Percentiles rank a stretch among this genome's conserved stretches.
These are phyloP conservation scores for Trichonephila clavata DNA, from an alignment of 1,140 invertebrate species.

Conservation along the genomic window DNA sequence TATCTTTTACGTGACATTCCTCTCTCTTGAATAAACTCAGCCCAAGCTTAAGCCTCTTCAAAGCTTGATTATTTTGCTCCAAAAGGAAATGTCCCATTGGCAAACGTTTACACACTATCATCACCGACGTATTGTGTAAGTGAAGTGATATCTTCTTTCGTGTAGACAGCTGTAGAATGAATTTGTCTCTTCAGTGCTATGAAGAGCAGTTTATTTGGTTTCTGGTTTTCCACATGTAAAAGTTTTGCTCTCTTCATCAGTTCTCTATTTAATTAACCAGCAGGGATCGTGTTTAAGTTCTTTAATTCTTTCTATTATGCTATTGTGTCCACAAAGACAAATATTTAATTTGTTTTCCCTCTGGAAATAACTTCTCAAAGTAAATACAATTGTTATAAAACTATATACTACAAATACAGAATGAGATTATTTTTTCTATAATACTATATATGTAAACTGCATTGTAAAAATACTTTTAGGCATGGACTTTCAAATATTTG, in stretches of 20 bases:
- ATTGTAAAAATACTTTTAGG: no score
- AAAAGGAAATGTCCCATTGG: slow-evolving; percentile 22
- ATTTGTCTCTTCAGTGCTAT: not conserved
- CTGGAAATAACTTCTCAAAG: not conserved
- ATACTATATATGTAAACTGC: no score
- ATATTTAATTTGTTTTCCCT: not conserved
- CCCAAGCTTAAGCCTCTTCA: not conserved
- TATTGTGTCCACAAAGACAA: not conserved
- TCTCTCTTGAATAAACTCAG: slow-evolving; percentile 18
- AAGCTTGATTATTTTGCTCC: not conserved
- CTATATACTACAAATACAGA: no score
- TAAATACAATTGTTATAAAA: not conserved
- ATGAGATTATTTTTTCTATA: no score
- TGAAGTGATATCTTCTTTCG: slow-evolving; percentile 36
- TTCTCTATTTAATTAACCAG: not conserved
- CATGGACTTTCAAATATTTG: no score
- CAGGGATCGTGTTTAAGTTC: not conserved
- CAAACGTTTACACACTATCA: slow-evolving; percentile 38
- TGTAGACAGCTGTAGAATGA: slow-evolving; percentile 10
- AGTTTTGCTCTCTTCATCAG: not conserved
- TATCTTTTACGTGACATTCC: slow-evolving; percentile 27
- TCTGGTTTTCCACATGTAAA: slow-evolving; percentile 6
- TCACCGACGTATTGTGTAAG: slow-evolving; percentile 1
- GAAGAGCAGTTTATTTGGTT: not conserved
- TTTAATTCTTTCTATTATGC: not conserved